Base-by-base conservation (phyloP, 2,888 invertebrate species). In the Nomada fabriciana region DNA sequence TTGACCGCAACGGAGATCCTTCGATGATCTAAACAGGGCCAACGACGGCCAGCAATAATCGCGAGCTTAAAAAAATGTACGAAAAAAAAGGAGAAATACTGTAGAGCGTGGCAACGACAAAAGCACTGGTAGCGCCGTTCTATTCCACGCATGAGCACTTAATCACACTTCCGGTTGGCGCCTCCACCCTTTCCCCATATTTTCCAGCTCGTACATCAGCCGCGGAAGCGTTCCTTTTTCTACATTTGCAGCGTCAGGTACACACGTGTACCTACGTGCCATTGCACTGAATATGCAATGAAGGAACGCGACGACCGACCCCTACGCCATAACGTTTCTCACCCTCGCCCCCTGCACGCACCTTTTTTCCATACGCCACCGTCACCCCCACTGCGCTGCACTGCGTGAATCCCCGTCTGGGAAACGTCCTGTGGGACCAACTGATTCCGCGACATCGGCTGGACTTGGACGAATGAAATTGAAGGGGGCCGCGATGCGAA, bases 251-350 rank as follows among this genome's bases (percentile, higher is more conserved):
- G 85, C 79, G 82, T 88, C 88, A 88, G 86, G 76, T 87, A 85
- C 89, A 87, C 88, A 72, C 85, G 78, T 78, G 76, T 85, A 82
- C 67, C 70, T 53, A 57, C 81, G 80, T 65, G 76, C 82, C 63
- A 59, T 72, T 76, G 67, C 90, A 83, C 84, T 90, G 91, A 90
- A 90, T 90, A 90, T 90, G 87, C 89, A 89, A 91, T 88, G 89
- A 89, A 88, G 88, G 84, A 76, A 67, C 55, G 72, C 60, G 69
- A 75, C 68, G 68, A 75, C 70, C 50, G 42, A 52, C 52, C 60
- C 50, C 67, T 18, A 23, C 50, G 50, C 52, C 65, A 42, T 57
- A 63, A 70, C 70, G 69, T 71, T 83, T 79, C 82, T 81, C 72
- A 78, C 65, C 77, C 72, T 15, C 68, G 71, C 52, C 68, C 67